Conservation (phyloP, 2,113 vertebrate genomes). For the Campylomormyrus tamandua region DNA sequence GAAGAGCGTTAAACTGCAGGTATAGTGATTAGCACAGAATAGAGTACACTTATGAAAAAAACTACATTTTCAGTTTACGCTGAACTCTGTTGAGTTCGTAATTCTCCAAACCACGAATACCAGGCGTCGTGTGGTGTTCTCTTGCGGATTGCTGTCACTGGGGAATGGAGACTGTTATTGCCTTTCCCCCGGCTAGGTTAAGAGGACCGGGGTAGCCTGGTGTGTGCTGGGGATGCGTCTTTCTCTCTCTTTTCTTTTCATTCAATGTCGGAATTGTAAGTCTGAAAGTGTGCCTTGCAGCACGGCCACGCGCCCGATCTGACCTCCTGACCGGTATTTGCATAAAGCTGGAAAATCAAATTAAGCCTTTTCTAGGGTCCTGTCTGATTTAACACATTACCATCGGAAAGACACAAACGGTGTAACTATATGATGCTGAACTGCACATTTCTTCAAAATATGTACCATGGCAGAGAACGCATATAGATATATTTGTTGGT, state of each 20-base stretch:
- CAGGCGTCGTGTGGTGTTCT: slow-evolving; percentile 32
- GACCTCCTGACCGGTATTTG: slow-evolving; percentile 43
- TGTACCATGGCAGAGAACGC: not conserved
- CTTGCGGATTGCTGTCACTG: slow-evolving; percentile 36
- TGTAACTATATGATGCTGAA: not conserved
- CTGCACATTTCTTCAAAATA: slow-evolving; percentile 1
- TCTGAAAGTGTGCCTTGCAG: slow-evolving; percentile 43
- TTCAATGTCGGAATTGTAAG: slow-evolving; percentile 43
- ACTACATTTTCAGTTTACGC: not conserved
- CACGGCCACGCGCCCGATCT: slow-evolving; percentile 44
- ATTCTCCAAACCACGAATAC: slow-evolving; percentile 10
- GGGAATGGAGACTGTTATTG: slow-evolving; percentile 43
- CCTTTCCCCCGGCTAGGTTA: slow-evolving; percentile 23
- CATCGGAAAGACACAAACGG: slow-evolving; percentile 8
- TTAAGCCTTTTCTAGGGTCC: slow-evolving; percentile 21
- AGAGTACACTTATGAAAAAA: not conserved
- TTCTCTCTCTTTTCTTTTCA: slow-evolving; percentile 24
- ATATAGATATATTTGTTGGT: not conserved
- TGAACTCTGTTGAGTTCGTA: not conserved
- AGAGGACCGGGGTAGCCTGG: slow-evolving; percentile 19
- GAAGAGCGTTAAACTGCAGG: not conserved
- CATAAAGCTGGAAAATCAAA: slow-evolving; percentile 46
- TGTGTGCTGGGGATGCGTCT: slow-evolving; percentile 14
- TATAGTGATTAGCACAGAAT: not conserved
- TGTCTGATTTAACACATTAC: slow-evolving; percentile 20